Evolutionary conservation across 2,888 invertebrate species (phyloP).

Genomic region (Chesias legatella): DNA sequence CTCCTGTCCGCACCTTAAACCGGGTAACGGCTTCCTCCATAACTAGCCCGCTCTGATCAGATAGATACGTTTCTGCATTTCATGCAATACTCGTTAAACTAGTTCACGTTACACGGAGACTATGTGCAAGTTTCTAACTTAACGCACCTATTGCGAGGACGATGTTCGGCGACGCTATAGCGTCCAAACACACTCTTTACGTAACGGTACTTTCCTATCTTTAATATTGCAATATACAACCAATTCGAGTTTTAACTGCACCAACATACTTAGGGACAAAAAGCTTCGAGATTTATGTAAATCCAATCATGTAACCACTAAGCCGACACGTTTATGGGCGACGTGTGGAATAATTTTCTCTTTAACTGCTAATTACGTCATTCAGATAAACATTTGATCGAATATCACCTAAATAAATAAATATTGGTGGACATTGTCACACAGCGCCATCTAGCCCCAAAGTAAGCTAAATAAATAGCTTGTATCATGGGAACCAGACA

Average conservation of each 20-base stretch:
- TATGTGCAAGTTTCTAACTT: constrained; percentile 8
- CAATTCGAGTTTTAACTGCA: constrained; percentile 7
- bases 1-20: constrained; percentile 70
- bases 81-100: constrained; percentile 16
- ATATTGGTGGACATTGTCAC: no score
- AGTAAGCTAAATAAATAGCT: no score
- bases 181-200: constrained; percentile 6
- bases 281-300: constrained; percentile 14
- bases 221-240: constrained; percentile 14
- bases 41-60: constrained; percentile 40
- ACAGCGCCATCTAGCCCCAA: no score
- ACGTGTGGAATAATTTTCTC: constrained; percentile 7
- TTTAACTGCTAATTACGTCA: constrained; percentile 6
- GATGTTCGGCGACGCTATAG: constrained; percentile 3
- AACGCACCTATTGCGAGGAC: constrained; percentile 8
- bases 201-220: constrained; percentile 9
- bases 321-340: constrained; percentile 10
- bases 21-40: constrained; percentile 68
- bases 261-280: constrained; percentile 6
- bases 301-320: constrained; percentile 16
- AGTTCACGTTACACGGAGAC: constrained; percentile 8
- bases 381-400: constrained; percentile 6
- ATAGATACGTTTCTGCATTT: constrained; percentile 31
- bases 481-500: no score
- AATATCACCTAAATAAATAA: no score